A percentile compares a stretch with the other conserved stretches of the same genome.
phyloP scores from a whole-genome alignment of 2,113 vertebrate species.

The Calonectris borealis region DNA sequence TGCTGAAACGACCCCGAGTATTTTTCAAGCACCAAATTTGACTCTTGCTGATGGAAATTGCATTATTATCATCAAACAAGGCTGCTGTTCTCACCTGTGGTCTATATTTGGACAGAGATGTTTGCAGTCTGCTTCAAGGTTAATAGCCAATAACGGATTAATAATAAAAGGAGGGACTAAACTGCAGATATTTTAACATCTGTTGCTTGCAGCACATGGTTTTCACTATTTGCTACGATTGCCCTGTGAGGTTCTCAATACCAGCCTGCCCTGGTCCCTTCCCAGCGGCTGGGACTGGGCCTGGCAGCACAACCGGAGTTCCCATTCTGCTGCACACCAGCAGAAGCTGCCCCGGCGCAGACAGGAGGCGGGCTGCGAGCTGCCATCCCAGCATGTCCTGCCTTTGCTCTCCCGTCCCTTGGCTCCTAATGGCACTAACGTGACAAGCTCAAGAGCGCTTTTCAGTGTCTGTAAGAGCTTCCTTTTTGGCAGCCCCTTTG shows the following conservation, averaged over 20 bases:
- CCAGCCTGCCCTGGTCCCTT: not conserved
- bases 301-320: fast-evolving
- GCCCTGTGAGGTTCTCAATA: too few relatives aligned
- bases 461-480: not conserved
- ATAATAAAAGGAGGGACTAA: not conserved
- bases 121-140: not conserved
- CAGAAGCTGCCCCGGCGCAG: too few relatives aligned
- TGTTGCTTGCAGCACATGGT: too few relatives aligned
- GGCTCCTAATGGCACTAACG: fast-evolving
- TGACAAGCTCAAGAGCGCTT: not conserved
- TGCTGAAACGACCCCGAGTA: fast-evolving
- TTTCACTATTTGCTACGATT: fast-evolving
- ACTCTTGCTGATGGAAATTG: not conserved
- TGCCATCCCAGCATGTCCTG: not conserved
- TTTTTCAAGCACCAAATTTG: too few relatives aligned
- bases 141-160: not conserved
- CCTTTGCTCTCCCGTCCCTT: fast-evolving
- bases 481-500: not conserved
- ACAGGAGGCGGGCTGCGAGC: not conserved
- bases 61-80: fast-evolving
- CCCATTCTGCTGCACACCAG: fast-evolving
- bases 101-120: not conserved
- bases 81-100: not conserved
- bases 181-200: not conserved
- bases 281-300: not conserved